A percentile compares a stretch with the other conserved stretches of the same genome.
phyloP scores from a whole-genome alignment of 1,140 invertebrate genomes.

The Aplysia californica region DNA sequence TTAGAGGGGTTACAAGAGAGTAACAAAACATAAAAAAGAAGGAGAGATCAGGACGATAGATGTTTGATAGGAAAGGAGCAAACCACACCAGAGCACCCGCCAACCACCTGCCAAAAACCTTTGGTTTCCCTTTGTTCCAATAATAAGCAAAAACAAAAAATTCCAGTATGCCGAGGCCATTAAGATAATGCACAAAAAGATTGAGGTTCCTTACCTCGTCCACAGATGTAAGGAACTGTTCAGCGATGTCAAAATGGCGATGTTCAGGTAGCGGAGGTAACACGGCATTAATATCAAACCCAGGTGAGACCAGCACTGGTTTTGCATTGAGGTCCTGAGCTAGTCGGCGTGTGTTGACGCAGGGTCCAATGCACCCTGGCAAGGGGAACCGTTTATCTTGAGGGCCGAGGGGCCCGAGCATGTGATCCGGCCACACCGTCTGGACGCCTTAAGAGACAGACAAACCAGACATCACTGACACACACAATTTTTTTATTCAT shows the following conservation, averaged over 20 bases:
- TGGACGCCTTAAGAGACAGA: conserved; percentile 15
- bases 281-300: neutral
- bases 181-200: no score
- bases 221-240: conserved; percentile 27
- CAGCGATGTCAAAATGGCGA: conserved; percentile 21
- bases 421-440: conserved; percentile 43
- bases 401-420: conserved; percentile 69
- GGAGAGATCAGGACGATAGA: no score
- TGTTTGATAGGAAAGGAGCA: no score
- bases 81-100: no score
- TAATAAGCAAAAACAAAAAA: no score
- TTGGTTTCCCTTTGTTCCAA: no score
- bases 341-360: neutral
- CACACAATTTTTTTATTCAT: neutral
- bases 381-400: conserved; percentile 77
- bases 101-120: no score
- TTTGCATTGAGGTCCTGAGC: neutral
- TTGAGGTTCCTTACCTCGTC: conserved; percentile 32
- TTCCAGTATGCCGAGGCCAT: no score
- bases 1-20: no score
- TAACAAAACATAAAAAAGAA: no score
- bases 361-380: conserved; percentile 73
- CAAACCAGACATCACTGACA: no score
- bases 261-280: conserved; percentile 13
- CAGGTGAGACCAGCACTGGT: neutral